A percentile compares a stretch with the other conserved stretches of the same genome.
Conservation (phyloP, 2,113 vertebrate species). For the Arothron firmamentum region DNA sequence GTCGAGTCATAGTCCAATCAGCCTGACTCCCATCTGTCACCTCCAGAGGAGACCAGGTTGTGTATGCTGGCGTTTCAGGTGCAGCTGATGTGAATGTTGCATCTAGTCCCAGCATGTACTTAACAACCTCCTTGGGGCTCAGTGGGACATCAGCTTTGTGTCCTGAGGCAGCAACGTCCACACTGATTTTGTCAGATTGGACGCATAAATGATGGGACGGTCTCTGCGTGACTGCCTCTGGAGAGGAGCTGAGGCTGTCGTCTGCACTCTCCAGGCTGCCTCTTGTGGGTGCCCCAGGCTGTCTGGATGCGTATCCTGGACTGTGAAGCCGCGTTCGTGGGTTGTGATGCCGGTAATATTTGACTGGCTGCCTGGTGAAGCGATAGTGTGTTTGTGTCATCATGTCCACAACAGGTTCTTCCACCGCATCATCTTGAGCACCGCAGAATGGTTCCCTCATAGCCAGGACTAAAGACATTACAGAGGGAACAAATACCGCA, state of each 20-base stretch:
- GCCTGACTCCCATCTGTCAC: conserved; percentile 6
- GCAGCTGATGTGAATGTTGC: conserved; percentile 10
- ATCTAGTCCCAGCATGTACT: conserved; percentile 60
- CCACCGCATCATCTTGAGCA: conserved; percentile 19
- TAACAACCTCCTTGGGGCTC: conserved; percentile 49
- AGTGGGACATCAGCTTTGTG: conserved; percentile 16
- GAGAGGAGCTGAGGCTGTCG: conserved; percentile 63
- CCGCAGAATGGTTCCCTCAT: conserved; percentile 49
- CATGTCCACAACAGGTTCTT: conserved; percentile 19
- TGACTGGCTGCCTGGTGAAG: conserved; percentile 82
- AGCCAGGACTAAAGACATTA: conserved; percentile 70
- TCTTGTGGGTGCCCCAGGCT: conserved; percentile 15
- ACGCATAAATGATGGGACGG: conserved; percentile 57
- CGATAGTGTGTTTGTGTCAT: conserved; percentile 68
- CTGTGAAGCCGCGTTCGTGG: conserved; percentile 40
- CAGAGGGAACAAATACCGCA: neutral
- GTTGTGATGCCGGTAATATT: conserved; percentile 69
- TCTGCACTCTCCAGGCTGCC: conserved; percentile 38
- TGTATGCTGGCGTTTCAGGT: conserved; percentile 5
- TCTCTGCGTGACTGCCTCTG: conserved; percentile 41
- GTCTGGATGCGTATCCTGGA: conserved; percentile 35
- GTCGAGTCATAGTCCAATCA: conserved; percentile 36
- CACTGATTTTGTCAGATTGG: conserved; percentile 62
- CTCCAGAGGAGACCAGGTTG: conserved; percentile 7
- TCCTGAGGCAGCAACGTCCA: conserved; percentile 15